phyloP scores from a whole-genome alignment of 2,888 invertebrate genomes.

The Zeuzera pyrina region DNA sequence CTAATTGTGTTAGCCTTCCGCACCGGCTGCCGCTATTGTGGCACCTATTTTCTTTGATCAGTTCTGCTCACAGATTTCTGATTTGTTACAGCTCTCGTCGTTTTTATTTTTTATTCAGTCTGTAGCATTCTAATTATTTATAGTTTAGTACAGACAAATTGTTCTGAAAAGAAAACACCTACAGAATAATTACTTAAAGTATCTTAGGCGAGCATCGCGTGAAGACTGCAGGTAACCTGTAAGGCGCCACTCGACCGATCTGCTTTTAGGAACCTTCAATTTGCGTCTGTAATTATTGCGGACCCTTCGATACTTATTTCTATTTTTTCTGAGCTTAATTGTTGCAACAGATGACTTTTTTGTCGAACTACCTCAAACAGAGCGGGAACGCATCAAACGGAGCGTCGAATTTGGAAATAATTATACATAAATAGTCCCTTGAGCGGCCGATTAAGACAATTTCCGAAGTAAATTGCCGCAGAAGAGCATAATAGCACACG shows the following conservation, averaged over 20 bases:
- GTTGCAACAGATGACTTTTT: conserved; percentile 74
- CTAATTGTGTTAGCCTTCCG: conserved; percentile 47
- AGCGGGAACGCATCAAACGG: conserved; percentile 73
- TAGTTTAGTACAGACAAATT: too few relatives aligned
- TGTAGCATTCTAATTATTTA: too few relatives aligned
- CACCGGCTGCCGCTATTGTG: conserved; percentile 34
- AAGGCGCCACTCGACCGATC: conserved; percentile 59
- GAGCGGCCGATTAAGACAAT: conserved; percentile 74
- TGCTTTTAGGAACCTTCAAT: conserved; percentile 67
- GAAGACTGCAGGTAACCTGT: conserved; percentile 52
- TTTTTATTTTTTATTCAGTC: too few relatives aligned
- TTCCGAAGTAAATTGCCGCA: conserved; percentile 72
- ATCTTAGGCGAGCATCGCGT: conserved; percentile 37
- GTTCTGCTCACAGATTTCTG: too few relatives aligned
- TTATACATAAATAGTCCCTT: conserved; percentile 75
- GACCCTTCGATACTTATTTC: conserved; percentile 73
- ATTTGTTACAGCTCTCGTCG: too few relatives aligned
- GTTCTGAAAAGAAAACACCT: too few relatives aligned
- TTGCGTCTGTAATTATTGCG: conserved; percentile 72
- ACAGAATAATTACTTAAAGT: too few relatives aligned
- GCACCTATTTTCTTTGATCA: too few relatives aligned
- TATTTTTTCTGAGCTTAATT: conserved; percentile 69
- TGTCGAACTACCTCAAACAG: conserved; percentile 71
- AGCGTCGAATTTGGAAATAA: conserved; percentile 73
- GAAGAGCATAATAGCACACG: conserved; percentile 73